These are phyloP conservation scores for Diaprepes abbreviatus DNA, from an alignment of 2,888 invertebrate genomes.

Conservation along the genomic window DNA sequence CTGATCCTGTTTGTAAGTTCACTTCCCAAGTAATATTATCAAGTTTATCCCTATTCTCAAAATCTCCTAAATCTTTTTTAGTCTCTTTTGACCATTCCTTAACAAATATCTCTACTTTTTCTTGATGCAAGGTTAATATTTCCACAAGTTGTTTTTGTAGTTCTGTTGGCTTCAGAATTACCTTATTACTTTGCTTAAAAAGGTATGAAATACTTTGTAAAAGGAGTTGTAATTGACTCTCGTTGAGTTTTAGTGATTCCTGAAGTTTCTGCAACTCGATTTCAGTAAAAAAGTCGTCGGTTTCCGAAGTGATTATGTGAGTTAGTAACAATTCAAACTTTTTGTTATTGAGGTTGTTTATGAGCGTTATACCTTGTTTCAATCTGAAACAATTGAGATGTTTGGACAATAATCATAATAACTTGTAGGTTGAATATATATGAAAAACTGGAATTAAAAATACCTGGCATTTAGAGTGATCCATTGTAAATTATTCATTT, in stretches of 20 bases:
- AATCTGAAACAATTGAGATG: slow-evolving; percentile 58
- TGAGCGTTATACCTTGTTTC: slow-evolving; percentile 58
- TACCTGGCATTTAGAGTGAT: slow-evolving; percentile 57
- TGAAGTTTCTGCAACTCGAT: slow-evolving; percentile 58
- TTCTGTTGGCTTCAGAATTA: slow-evolving; percentile 71
- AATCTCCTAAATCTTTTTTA: slow-evolving; percentile 69
- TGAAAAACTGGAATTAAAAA: too few relatives aligned
- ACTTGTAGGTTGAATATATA: too few relatives aligned
- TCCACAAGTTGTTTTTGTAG: slow-evolving; percentile 70
- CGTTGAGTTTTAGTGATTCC: slow-evolving; percentile 57
- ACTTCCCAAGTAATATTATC: slow-evolving; percentile 72
- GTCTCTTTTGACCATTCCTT: slow-evolving; percentile 71
- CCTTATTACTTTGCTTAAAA: slow-evolving; percentile 68
- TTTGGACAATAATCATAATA: too few relatives aligned
- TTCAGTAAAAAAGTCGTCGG: slow-evolving; percentile 55
- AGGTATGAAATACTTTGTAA: slow-evolving; percentile 64
- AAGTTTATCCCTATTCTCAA: slow-evolving; percentile 68
- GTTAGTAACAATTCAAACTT: slow-evolving; percentile 59
- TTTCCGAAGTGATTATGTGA: slow-evolving; percentile 55
- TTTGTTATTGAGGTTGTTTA: slow-evolving; percentile 57
- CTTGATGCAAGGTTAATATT: slow-evolving; percentile 67
- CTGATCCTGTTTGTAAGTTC: slow-evolving; percentile 70
- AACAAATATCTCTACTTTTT: slow-evolving; percentile 72
- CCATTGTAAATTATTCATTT: slow-evolving; percentile 52
- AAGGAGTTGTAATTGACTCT: slow-evolving; percentile 55